Conservation (phyloP, 2,113 vertebrate genomes). For the Hemiscyllium ocellatum region DNA sequence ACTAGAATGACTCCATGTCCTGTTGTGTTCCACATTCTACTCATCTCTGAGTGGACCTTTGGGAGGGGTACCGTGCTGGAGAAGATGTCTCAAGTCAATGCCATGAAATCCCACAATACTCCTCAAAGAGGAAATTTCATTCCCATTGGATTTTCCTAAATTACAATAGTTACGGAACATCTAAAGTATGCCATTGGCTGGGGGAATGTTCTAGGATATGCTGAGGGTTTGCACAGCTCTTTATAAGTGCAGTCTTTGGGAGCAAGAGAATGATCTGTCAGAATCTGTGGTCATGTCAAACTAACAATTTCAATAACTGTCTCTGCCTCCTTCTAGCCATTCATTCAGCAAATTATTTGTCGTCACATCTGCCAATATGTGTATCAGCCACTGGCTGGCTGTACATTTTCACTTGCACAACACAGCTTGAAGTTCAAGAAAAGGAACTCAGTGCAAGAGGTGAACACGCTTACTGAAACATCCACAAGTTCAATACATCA, state of each 20-base stretch:
- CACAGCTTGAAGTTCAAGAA: neutral
- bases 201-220: neutral
- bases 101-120: neutral
- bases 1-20: neutral
- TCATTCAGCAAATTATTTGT: no score
- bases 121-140: neutral
- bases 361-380: no score
- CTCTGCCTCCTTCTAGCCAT: neutral
- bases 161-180: no score
- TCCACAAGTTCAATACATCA: neutral
- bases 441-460: neutral
- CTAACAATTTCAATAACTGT: neutral
- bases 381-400: neutral
- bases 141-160: no score
- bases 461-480: neutral
- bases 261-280: neutral
- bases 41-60: no score
- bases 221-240: neutral
- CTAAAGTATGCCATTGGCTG: no score
- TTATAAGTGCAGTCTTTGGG: neutral
- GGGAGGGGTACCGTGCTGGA: neutral
- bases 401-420: neutral
- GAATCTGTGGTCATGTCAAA: neutral
- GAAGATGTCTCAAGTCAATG: neutral
- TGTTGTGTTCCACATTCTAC: neutral